A percentile compares a stretch with the other conserved stretches of the same genome.
phyloP scores from a whole-genome alignment of 2,888 invertebrate genomes.

The Argyresthia albistria region DNA sequence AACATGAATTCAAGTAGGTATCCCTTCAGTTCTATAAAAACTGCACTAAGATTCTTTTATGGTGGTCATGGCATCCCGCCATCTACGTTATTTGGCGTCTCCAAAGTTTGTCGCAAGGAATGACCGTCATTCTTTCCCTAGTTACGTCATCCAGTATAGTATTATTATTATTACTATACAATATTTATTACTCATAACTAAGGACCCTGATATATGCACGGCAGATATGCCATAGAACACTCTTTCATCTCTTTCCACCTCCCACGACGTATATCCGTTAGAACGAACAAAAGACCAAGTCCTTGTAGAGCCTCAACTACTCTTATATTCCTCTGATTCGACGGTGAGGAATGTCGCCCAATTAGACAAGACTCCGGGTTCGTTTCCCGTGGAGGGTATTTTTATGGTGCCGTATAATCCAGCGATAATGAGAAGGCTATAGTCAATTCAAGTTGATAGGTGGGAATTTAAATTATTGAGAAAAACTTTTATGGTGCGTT shows the following conservation, averaged over 20 bases:
- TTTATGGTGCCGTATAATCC: not conserved
- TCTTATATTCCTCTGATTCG: not conserved
- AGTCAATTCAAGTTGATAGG: too few relatives aligned
- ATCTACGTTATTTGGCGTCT: too few relatives aligned
- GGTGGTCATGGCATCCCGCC: too few relatives aligned
- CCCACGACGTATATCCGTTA: not conserved
- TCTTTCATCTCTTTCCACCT: not conserved
- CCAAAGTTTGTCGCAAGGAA: too few relatives aligned
- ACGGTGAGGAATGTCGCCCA: conserved; percentile 38
- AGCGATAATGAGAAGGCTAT: not conserved
- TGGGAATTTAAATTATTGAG: too few relatives aligned
- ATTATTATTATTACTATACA: too few relatives aligned
- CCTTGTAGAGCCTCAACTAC: not conserved
- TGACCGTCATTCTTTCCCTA: too few relatives aligned
- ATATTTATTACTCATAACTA: too few relatives aligned
- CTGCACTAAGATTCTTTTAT: too few relatives aligned
- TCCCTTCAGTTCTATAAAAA: too few relatives aligned
- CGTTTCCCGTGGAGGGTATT: conserved; percentile 16
- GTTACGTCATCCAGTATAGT: too few relatives aligned
- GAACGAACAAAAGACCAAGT: not conserved
- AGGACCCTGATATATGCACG: not conserved
- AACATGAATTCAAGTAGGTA: too few relatives aligned
- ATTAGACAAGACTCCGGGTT: conserved; percentile 37
- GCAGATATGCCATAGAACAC: not conserved
- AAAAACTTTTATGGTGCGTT: not conserved